phyloP scores from a whole-genome alignment of 2,113 vertebrate species.

The Aythya baeri region DNA sequence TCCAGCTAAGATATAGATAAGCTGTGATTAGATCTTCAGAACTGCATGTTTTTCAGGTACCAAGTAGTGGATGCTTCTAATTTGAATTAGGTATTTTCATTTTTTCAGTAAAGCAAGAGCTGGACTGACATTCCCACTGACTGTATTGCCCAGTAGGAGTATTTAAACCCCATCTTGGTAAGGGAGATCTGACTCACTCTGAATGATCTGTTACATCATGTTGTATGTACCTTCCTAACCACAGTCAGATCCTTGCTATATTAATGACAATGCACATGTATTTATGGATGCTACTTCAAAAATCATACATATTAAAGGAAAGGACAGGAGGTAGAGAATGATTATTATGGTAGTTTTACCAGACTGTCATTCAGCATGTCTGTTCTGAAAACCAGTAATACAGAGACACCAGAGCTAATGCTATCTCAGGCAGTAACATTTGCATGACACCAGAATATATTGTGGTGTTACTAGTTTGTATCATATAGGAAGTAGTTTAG shows the following conservation, averaged over 20 bases:
- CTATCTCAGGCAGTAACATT: neutral
- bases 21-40: neutral
- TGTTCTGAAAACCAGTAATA: neutral
- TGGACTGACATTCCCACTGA: neutral
- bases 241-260: neutral
- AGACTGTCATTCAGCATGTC: neutral
- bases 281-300: neutral
- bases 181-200: neutral
- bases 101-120: neutral
- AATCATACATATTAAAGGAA: neutral
- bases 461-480: neutral
- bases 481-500: neutral
- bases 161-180: neutral
- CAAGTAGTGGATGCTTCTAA: neutral
- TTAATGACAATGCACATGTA: neutral
- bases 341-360: neutral
- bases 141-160: neutral
- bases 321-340: neutral
- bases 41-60: neutral
- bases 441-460: neutral
- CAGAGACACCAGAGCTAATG: neutral
- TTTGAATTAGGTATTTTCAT: neutral
- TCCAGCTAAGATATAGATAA: neutral
- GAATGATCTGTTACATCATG: neutral
- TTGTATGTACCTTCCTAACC: neutral